phyloP scores from a whole-genome alignment of 1,140 invertebrate genomes.

The Listronotus bonariensis region DNA sequence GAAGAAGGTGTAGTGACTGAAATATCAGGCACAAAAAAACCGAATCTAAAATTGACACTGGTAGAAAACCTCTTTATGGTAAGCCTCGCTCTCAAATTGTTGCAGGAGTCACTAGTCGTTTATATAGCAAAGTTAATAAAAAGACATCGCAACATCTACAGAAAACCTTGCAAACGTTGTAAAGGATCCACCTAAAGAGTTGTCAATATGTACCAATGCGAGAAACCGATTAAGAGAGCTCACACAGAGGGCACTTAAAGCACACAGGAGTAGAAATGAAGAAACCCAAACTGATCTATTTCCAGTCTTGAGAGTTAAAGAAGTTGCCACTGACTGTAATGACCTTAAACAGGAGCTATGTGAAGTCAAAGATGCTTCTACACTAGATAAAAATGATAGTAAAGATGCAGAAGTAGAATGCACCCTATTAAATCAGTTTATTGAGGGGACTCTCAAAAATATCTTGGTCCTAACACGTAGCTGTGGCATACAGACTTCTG shows the following conservation, averaged over 20 bases:
- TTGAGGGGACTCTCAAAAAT: slow-evolving; percentile 38
- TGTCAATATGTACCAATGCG: slow-evolving; percentile 62
- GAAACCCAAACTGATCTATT: slow-evolving; percentile 65
- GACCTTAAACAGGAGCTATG: slow-evolving; percentile 57
- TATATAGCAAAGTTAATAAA: slow-evolving; percentile 67
- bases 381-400: slow-evolving; percentile 53
- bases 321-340: slow-evolving; percentile 61
- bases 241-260: slow-evolving; percentile 61
- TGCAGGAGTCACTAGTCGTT: slow-evolving; percentile 68
- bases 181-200: slow-evolving; percentile 54
- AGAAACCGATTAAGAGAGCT: slow-evolving; percentile 61
- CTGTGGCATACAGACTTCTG: slow-evolving; percentile 52
- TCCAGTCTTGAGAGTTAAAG: slow-evolving; percentile 61
- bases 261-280: slow-evolving; percentile 61
- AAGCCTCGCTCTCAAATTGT: slow-evolving; percentile 65
- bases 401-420: slow-evolving; percentile 53
- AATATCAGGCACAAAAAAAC: slow-evolving; percentile 18
- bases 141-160: slow-evolving; percentile 59
- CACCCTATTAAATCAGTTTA: slow-evolving; percentile 47
- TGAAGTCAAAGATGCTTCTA: slow-evolving; percentile 47
- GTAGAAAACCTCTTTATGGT: slow-evolving; percentile 23
- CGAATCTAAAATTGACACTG: slow-evolving; percentile 43
- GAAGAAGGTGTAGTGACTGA: slow-evolving; percentile 31
- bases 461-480: slow-evolving; percentile 53
- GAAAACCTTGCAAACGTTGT: slow-evolving; percentile 53